Evolutionary conservation across 2,888 invertebrate genomes (phyloP).

Genomic region (Polydrusus cervinus): DNA sequence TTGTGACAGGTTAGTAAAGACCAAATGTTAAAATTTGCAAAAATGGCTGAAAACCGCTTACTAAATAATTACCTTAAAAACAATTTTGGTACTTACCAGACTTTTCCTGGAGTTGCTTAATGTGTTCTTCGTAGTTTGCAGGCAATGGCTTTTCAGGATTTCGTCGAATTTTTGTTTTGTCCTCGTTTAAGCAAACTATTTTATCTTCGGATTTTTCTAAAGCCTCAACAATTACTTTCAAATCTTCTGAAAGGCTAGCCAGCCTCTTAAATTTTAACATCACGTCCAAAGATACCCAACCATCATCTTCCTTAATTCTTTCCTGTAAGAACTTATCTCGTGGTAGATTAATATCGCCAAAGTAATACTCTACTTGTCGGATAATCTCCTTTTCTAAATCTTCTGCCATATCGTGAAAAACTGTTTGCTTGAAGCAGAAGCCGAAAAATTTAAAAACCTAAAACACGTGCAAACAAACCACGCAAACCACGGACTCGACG

Average conservation of each 20-base stretch:
- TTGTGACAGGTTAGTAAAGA: too few species aligned
- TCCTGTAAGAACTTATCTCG: slow-evolving; percentile 93
- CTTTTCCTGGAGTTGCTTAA: slow-evolving; percentile 83
- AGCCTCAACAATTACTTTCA: slow-evolving; percentile 81
- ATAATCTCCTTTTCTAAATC: slow-evolving; percentile 78
- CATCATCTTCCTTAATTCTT: slow-evolving; percentile 88
- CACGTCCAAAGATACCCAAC: slow-evolving; percentile 90
- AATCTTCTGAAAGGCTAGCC: slow-evolving; percentile 80
- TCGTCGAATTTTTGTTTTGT: slow-evolving; percentile 80
- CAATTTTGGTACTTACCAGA: slow-evolving; percentile 73
- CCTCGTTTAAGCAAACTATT: slow-evolving; percentile 80
- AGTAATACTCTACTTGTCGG: slow-evolving; percentile 80
- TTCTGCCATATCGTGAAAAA: slow-evolving; percentile 24
- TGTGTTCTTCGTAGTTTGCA: slow-evolving; percentile 88
- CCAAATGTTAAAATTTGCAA: too few species aligned
- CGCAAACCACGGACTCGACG: too few species aligned
- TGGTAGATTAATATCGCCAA: slow-evolving; percentile 92
- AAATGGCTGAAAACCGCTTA: too few species aligned
- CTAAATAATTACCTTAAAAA: too few species aligned
- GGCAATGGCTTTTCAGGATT: slow-evolving; percentile 85
- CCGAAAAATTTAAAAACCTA: neutral
- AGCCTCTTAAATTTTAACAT: slow-evolving; percentile 93
- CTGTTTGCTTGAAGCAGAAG: neutral
- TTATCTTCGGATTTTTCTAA: slow-evolving; percentile 83
- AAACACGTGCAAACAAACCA: neutral